Evolutionary conservation across 2,797 vertebrate genomes (phyloP).

Genomic region (Intellagama lesueurii): DNA sequence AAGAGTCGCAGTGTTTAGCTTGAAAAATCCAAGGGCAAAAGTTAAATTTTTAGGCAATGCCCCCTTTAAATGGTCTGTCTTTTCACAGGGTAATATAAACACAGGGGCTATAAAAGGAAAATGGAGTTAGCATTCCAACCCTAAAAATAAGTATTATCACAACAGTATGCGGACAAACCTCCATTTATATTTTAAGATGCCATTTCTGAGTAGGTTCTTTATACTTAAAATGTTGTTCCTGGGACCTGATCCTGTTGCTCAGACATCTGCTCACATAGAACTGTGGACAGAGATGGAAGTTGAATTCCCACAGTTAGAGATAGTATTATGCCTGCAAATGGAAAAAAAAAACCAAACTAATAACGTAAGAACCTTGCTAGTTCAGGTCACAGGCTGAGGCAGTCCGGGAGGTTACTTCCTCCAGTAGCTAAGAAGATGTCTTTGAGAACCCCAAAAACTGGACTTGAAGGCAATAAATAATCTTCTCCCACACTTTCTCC

Average conservation of each 20-base stretch:
- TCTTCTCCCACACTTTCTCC: background rate
- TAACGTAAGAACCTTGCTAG: background rate
- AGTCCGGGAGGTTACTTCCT: background rate
- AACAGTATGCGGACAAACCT: background rate
- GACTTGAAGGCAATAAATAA: background rate
- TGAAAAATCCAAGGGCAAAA: slow-evolving; percentile 29
- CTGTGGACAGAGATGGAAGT: background rate
- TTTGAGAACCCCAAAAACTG: background rate
- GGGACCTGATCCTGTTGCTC: background rate
- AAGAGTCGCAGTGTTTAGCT: background rate
- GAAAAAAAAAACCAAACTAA: background rate
- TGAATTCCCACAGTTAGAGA: background rate
- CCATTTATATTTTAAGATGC: slow-evolving; percentile 18
- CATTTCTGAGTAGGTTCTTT: background rate
- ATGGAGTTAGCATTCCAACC: slow-evolving; percentile 6
- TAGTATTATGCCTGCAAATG: background rate
- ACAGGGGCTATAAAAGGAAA: slow-evolving; percentile 16
- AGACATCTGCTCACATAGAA: no score
- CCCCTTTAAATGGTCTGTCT: background rate
- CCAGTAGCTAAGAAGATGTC: background rate
- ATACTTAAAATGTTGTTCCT: background rate
- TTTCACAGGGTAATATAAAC: slow-evolving; percentile 29
- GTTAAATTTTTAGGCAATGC: background rate
- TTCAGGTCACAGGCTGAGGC: background rate
- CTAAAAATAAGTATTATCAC: slow-evolving; percentile 39